Conservation (phyloP, 2,888 invertebrate genomes). For the Theristus sp. region DNA sequence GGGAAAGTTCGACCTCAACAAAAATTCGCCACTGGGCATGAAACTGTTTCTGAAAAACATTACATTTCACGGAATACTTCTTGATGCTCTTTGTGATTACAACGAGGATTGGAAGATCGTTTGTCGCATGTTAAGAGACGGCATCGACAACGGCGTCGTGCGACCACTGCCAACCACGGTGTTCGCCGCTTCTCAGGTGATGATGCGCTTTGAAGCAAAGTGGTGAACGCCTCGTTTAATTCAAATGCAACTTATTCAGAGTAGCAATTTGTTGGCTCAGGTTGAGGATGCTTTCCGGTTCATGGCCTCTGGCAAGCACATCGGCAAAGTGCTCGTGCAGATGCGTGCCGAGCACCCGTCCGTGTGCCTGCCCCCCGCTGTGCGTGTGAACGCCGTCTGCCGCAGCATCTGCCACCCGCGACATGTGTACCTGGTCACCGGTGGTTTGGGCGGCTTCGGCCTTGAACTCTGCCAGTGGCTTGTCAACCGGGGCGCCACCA, state of each 20-base stretch:
- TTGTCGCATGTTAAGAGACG: conserved; percentile 28
- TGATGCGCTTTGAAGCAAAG: too few relatives aligned
- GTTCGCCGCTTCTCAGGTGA: conserved; percentile 43
- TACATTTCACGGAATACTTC: conserved; percentile 83
- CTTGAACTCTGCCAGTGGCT: conserved; percentile 73
- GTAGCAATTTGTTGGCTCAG: background rate
- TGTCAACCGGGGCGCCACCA: conserved; percentile 57
- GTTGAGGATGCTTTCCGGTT: conserved; percentile 44
- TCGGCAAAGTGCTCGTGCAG: conserved; percentile 78
- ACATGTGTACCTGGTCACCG: conserved; percentile 19
- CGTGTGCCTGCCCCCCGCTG: background rate
- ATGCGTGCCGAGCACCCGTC: conserved; percentile 54
- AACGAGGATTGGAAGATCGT: conserved; percentile 38
- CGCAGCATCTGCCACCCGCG: conserved; percentile 5
- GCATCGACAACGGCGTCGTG: conserved; percentile 69
- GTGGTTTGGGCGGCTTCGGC: conserved; percentile 83
- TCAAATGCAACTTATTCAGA: background rate
- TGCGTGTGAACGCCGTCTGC: conserved; percentile 1
- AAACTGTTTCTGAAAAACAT: conserved; percentile 82
- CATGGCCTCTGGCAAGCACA: conserved; percentile 87
- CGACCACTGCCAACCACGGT: conserved; percentile 69
- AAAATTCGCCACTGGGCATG: conserved; percentile 79
- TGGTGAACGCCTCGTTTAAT: conserved; percentile 10
- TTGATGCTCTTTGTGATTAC: conserved; percentile 74
- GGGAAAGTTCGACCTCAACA: conserved; percentile 86